Base-by-base conservation (phyloP, 2,888 invertebrate genomes). In the Macaria notata region DNA sequence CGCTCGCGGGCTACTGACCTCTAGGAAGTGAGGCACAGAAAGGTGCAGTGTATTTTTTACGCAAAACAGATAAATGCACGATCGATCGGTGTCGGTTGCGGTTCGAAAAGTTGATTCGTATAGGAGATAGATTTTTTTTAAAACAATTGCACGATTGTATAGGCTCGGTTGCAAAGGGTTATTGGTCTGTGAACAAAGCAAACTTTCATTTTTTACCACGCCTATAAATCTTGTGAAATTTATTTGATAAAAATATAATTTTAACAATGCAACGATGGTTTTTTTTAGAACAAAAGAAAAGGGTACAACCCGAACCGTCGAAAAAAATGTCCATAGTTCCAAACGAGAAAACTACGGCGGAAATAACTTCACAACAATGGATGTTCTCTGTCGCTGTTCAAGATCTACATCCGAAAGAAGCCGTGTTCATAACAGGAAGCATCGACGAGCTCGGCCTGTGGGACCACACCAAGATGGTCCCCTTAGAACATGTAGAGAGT, bases 341-440 rank as follows among this genome's bases (percentile, higher is more conserved):
- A 65, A 62, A 69, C 9, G 71, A 73, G 61, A 64, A 76, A 42
- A 69, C 61, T 8, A 9, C 4, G 56, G 63, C 63, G n/a, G 72
- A 82, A 74, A 68, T 83, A 45, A 65, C 67, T 39, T 73, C 74
- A 3, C 87, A 87, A 70, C 65, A 76, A 62, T 91, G 92, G 92
- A 62, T 69, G 36, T 92, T 92, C 65, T 76, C 78, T 75, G 93
- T 76, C 88, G 93, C 54, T 69, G 93, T 72, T 85, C 86, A 78
- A 81, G 92, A 91, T 61, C 75, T 95, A 41, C 83, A 80, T 52
- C 78, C 92, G 0, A 93, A 93, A 57, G 96, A 96, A 81, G 92
- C 86, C 58, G 92, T 96, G 30, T 95, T 94, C 71, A 87, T 97
- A 50, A 93, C 94, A 31, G 97, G 97, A 44, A 94, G 92, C 76